These are phyloP conservation scores for Megaceryle torquata DNA, from an alignment of 2,113 vertebrate genomes.

Conservation along the genomic window DNA sequence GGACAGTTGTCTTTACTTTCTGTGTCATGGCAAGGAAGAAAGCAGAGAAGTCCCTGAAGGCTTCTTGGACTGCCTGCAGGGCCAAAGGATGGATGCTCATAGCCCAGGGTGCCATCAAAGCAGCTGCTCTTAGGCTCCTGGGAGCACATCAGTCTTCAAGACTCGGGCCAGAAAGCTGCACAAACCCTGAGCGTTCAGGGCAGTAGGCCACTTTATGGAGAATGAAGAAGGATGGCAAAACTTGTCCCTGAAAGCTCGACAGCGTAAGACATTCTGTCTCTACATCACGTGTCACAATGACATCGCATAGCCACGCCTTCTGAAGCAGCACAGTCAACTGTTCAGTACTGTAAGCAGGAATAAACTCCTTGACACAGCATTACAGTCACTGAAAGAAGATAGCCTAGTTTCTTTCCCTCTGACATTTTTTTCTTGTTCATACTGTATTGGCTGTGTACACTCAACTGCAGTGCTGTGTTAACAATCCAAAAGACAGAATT, in stretches of 20 bases:
- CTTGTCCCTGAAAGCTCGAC: neutral
- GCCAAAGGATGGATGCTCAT: neutral
- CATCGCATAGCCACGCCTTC: neutral
- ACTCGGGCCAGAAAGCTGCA: neutral
- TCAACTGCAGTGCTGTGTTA: neutral
- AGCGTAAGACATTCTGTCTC: neutral
- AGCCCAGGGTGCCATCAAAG: neutral
- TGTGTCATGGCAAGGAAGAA: neutral
- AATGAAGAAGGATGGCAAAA: neutral
- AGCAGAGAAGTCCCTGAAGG: neutral
- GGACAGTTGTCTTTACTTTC: neutral
- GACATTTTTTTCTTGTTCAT: neutral
- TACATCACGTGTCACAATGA: neutral
- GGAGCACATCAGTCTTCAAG: neutral
- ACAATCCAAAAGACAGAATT: neutral
- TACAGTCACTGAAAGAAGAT: neutral
- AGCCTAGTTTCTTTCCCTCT: neutral
- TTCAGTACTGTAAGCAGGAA: neutral
- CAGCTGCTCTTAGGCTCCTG: neutral
- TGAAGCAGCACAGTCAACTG: neutral
- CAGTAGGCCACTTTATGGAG: neutral
- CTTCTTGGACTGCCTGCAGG: neutral
- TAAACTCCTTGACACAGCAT: neutral
- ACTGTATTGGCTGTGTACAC: fast-evolving
- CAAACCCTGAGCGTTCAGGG: neutral